Conservation (phyloP, 2,888 invertebrate species). For the Eupelmus urozonus region DNA sequence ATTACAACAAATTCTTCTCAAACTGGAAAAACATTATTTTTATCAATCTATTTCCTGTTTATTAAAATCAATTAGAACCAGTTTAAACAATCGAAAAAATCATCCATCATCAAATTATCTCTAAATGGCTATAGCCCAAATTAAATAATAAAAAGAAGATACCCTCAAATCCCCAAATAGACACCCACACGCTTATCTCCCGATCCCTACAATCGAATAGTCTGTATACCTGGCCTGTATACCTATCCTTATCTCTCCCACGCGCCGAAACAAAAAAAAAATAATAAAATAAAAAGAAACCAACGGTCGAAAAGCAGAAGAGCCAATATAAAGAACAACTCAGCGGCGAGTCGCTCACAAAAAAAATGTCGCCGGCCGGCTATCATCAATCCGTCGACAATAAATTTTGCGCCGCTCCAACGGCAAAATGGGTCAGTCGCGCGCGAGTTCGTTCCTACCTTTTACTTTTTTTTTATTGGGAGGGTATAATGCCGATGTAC, state of each 20-base stretch:
- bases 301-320: background rate
- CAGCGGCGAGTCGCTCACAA: background rate
- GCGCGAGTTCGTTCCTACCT: background rate
- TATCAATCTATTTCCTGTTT: no score
- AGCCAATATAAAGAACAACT: background rate
- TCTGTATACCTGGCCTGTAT: constrained; percentile 9
- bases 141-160: background rate
- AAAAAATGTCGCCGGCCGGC: constrained; percentile 6
- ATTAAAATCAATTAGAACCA: no score
- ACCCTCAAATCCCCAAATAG: background rate
- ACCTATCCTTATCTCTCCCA: constrained; percentile 1
- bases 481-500: background rate
- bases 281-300: background rate
- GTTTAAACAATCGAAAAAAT: no score
- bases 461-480: background rate
- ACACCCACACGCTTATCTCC: constrained; percentile 7
- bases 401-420: constrained; percentile 41
- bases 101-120: no score
- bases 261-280: constrained; percentile 1
- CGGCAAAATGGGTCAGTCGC: constrained; percentile 36
- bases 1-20: no score
- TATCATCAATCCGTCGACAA: constrained; percentile 32
- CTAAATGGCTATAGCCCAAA: no score
- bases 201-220: constrained; percentile 14
- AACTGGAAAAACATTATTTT: no score